Conservation (phyloP, 2,797 vertebrate species). For the Coluber constrictor region DNA sequence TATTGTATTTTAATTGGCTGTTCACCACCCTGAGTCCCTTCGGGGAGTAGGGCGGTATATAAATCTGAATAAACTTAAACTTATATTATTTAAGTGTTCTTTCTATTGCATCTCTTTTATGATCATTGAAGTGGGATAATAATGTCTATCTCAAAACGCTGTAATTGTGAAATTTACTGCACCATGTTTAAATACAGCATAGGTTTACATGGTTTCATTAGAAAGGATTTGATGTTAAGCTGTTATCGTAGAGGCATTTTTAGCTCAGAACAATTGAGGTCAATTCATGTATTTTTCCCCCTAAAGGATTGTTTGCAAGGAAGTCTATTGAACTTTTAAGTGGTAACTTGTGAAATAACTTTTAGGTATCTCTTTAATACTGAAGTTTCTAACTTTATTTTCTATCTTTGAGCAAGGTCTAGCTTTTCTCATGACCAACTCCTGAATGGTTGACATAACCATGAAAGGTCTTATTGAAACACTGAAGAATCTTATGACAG, state of each 20-base stretch:
- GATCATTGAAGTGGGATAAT: neutral
- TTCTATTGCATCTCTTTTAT: neutral
- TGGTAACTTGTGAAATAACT: neutral
- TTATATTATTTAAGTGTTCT: neutral
- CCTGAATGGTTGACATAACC: neutral
- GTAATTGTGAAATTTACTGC: neutral
- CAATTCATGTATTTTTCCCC: neutral
- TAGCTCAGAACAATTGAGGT: neutral
- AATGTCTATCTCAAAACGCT: neutral
- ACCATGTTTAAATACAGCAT: neutral
- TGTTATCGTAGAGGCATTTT: neutral
- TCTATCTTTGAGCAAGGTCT: neutral
- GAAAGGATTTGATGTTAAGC: neutral
- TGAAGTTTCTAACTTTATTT: neutral
- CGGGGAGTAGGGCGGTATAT: too few relatives aligned
- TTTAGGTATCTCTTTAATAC: neutral
- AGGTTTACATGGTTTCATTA: neutral
- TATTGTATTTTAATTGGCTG: too few relatives aligned
- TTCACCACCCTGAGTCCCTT: too few relatives aligned
- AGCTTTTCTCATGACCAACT: neutral
- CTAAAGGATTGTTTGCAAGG: neutral
- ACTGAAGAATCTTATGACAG: too few relatives aligned
- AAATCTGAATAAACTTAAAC: too few relatives aligned
- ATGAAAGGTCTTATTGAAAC: neutral
- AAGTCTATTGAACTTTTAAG: neutral